A percentile compares a stretch with the other conserved stretches of the same genome.
These are phyloP conservation scores for Toxotes jaculatrix DNA, from an alignment of 2,113 vertebrate genomes.

Conservation along the genomic window DNA sequence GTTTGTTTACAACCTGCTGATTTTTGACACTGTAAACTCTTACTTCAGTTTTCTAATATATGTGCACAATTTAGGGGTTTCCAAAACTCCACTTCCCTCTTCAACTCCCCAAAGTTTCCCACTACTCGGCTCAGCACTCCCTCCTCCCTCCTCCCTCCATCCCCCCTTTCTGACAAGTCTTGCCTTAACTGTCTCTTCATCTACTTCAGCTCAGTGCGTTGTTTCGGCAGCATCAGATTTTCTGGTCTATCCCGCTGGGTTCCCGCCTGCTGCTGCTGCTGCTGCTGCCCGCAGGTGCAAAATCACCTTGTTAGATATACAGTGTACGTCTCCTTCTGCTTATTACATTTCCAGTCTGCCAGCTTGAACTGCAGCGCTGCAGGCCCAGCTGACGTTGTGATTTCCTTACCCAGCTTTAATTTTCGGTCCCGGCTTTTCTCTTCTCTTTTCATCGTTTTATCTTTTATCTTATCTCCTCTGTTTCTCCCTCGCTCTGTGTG, in stretches of 20 bases:
- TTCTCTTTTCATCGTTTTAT: slow-evolving; percentile 39
- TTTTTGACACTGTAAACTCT: neutral
- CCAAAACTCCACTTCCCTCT: slow-evolving; percentile 20
- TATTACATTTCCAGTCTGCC: slow-evolving; percentile 45
- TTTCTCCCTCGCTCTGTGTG: slow-evolving; percentile 43
- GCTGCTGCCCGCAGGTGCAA: slow-evolving; percentile 41
- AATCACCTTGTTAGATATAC: slow-evolving; percentile 53
- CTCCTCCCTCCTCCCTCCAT: neutral
- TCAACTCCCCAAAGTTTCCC: slow-evolving; percentile 9
- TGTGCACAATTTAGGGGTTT: slow-evolving; percentile 15
- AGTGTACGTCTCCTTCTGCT: slow-evolving; percentile 19
- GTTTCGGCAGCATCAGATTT: slow-evolving; percentile 39
- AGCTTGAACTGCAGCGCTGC: slow-evolving; percentile 28
- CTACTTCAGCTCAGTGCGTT: slow-evolving; percentile 14
- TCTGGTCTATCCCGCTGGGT: slow-evolving; percentile 23
- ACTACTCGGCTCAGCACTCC: slow-evolving; percentile 2
- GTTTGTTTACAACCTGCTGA: slow-evolving; percentile 10
- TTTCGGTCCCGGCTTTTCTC: slow-evolving; percentile 40
- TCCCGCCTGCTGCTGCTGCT: slow-evolving; percentile 12
- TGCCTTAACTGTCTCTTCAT: slow-evolving; percentile 31
- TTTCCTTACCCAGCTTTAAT: slow-evolving; percentile 53
- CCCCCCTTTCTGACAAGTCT: neutral
- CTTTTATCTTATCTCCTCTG: slow-evolving; percentile 53
- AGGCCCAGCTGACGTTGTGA: slow-evolving; percentile 23
- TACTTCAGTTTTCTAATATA: slow-evolving; percentile 8